These are phyloP conservation scores for Epizoanthus scotinus DNA, from an alignment of 92 coral and sea anemone genomes.

Conservation along the genomic window DNA sequence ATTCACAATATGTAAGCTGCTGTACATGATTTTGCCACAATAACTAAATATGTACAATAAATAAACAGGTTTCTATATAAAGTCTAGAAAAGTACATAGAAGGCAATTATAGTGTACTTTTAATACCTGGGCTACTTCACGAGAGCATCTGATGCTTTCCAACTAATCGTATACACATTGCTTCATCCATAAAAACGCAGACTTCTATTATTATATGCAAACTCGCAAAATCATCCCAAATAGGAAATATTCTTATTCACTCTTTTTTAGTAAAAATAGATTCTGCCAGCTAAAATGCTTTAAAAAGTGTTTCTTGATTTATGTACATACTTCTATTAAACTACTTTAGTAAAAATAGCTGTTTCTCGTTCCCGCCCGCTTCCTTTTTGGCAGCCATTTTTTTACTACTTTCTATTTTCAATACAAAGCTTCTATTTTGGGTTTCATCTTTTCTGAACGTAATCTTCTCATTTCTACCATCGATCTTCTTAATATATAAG, in stretches of 20 bases:
- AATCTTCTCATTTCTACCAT: no score
- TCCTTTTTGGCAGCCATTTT: no score
- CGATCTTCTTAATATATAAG: no score
- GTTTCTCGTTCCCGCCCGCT: no score
- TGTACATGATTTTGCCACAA: background rate
- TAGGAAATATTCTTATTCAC: slow-evolving; percentile 12
- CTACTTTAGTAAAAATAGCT: background rate
- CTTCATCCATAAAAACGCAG: background rate
- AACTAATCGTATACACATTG: background rate
- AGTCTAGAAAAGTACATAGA: slow-evolving; percentile 2
- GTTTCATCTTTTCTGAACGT: no score
- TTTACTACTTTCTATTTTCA: no score
- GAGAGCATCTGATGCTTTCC: background rate
- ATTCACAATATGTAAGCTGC: background rate
- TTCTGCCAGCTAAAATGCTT: background rate
- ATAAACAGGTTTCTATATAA: slow-evolving; percentile 22
- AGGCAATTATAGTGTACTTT: background rate
- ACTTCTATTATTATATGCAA: background rate
- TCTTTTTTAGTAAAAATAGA: slow-evolving; percentile 17
- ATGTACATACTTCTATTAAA: slow-evolving; percentile 28
- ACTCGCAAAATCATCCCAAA: slow-evolving; percentile 14
- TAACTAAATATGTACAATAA: slow-evolving; percentile 35
- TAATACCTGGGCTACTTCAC: background rate
- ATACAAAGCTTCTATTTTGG: no score
- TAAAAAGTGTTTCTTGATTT: background rate